Conservation (phyloP, 2,797 vertebrate genomes). For the Psittacula derbiana region DNA sequence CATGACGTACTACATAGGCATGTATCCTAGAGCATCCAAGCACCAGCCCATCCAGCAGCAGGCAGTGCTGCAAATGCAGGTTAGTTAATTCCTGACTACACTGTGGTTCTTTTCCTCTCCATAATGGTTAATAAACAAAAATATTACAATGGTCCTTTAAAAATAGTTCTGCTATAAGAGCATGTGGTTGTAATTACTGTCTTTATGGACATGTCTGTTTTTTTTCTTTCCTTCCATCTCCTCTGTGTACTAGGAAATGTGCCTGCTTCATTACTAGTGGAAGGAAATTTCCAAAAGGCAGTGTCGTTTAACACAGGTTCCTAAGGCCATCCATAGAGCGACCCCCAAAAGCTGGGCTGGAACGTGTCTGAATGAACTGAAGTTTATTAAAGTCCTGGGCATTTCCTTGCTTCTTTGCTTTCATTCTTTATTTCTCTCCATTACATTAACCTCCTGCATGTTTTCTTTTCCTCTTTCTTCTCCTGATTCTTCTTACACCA, state of each 20-base stretch:
- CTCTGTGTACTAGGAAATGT: background rate
- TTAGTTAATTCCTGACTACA: background rate
- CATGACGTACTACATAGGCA: accelerated
- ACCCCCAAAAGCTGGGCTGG: background rate
- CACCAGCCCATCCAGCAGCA: background rate
- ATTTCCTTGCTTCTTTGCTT: background rate
- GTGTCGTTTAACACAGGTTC: background rate
- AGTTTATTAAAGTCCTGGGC: background rate
- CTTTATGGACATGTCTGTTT: background rate
- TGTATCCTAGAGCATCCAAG: background rate
- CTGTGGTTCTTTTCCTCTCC: background rate
- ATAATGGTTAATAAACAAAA: constrained; percentile 2
- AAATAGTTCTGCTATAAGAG: background rate
- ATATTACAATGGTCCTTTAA: background rate
- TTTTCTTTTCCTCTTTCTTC: background rate
- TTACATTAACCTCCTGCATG: background rate
- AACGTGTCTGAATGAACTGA: background rate
- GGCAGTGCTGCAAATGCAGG: background rate
- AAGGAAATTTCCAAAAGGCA: background rate
- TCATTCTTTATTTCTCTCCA: background rate
- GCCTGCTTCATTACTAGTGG: background rate
- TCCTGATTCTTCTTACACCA: background rate
- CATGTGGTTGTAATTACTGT: constrained; percentile 53
- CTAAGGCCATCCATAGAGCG: background rate
- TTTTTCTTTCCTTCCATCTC: constrained; percentile 33